Evolutionary conservation across 2,797 vertebrate genomes (phyloP), one percentile per base, ranked within the genome.

Genomic region (Sitta carolinensis): DNA sequence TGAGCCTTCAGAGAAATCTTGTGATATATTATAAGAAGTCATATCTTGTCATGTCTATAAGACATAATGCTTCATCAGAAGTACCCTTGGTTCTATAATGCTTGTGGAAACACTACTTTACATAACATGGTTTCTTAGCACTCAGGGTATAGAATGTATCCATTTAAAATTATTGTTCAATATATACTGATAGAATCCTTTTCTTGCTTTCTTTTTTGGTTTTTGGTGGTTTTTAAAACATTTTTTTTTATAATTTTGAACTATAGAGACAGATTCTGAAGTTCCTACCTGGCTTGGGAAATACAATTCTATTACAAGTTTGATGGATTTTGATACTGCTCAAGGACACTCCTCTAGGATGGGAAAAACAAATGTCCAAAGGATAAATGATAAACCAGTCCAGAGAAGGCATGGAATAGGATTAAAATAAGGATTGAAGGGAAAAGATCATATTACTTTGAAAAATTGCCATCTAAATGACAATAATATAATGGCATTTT

Each of bases 181-280:
- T 42, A 29, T 43, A 52, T 66, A 80, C 4, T 30, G 10, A 52
- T 19, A 59, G 13, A 25, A 40, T 29, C 6, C 13, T 30, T 26
- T 70, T 57, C 10, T 30, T 10, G 5, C 2, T 6, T 10, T 8
- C 2, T 5, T 57, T 16, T 16, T 23, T 17, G 7, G 12, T 15
- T n/a, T 21, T 21, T 15, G 19, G 19, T 4, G 1, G 25, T 12
- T 21, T 11, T 50, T n/a, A 27, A 16, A 2, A 1, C 10, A 43
- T 47, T 2, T 16, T 29, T 85, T 59, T 88, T 85, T 47, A n/a
- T 34, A 3, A 69, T 38, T 48, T 51, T 27, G 38, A 59, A 68
- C 6, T 52, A 22, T 4, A 52, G 47, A 66, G 75, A 58, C 21
- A 62, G 30, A 70, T 10, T 13, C 16, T 77, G 51, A 83, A 30